Evolutionary conservation across 2,888 invertebrate species (phyloP).

Genomic region (Scelioninae gen. 2): DNA sequence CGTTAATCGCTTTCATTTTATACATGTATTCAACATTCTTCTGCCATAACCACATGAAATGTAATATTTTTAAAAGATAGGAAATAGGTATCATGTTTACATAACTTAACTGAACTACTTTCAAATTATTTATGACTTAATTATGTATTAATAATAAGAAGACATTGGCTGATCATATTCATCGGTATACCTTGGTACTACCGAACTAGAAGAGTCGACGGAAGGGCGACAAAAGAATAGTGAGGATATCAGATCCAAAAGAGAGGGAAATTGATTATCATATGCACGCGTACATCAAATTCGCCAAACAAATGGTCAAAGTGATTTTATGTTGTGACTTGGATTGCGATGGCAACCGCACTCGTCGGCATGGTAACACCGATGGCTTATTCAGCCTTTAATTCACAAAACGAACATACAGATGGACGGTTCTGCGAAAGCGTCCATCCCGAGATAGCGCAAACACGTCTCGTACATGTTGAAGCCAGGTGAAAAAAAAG

Average conservation of each 20-base stretch:
- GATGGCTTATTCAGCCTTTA: conserved; percentile 68
- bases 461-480: conserved; percentile 52
- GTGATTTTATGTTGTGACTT: conserved; percentile 74
- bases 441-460: conserved; percentile 55
- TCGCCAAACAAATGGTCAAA: conserved; percentile 74
- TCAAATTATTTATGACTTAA: no score
- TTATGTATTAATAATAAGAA: no score
- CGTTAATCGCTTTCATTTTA: no score
- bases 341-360: conserved; percentile 74
- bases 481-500: conserved; percentile 67
- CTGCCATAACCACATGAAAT: conserved; percentile 24
- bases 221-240: conserved; percentile 40
- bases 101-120: conserved; percentile 29
- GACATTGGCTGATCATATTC: no score
- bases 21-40: conserved; percentile 5
- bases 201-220: conserved; percentile 55
- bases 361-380: conserved; percentile 65
- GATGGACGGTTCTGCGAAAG: conserved; percentile 61
- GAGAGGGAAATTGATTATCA: conserved; percentile 67
- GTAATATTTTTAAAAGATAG: conserved; percentile 51
- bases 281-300: conserved; percentile 68
- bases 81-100: conserved; percentile 27
- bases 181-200: conserved; percentile 38
- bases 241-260: conserved; percentile 58
- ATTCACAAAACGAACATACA: conserved; percentile 66